Base-by-base conservation (phyloP, 2,888 invertebrate species). In the Thereva nobilitata region DNA sequence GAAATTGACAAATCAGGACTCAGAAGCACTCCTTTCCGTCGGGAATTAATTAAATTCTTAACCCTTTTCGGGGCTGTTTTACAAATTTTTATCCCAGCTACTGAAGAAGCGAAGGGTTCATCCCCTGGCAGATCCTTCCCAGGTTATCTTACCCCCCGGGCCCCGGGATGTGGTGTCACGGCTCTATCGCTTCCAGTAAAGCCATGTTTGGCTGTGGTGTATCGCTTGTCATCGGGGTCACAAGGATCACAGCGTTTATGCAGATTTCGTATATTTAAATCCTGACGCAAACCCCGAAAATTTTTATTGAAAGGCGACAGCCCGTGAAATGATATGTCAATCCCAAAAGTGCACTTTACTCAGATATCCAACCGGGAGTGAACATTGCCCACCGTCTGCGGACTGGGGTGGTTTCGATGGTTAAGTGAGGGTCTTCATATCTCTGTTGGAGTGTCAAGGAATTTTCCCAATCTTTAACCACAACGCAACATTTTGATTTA, bases 291-390 rank as follows among this genome's bases (percentile, higher is more conserved):
- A 45, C 59, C 59, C 49, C 47, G 49, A 59, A 57, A 64, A 54
- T 77, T 77, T 79, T 79, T 78, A 80, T 80, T 80, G 79, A 80
- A 77, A 80, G 78, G 80, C 80, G 81, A 77, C 79, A 81, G 79
- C 76, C 79, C 81, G 80, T 80, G 77, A 80, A 81, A 81, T 81
- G 81, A 81, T 80, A 79, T 81, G 81, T 81, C 80, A 81, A 80
- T 80, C 78, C 79, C 80, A 80, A 73, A 72, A 72, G 69, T 72
- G 73, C 73, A 73, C 73, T 73, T 71, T 67, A 69, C 55, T 37
- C 56, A 9, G n/a, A 23, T 2, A 23, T 2, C 23, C 23, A 23
- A 2, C 23, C 23, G 23, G 23, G 23, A 23, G 23, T 23, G 23
- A 23, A 23, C 23, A 23, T 1, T 23, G 23, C 23, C 1, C 23